Evolutionary conservation across 2,113 vertebrate genomes (phyloP).

Genomic region (Acanthochromis polyacanthus): DNA sequence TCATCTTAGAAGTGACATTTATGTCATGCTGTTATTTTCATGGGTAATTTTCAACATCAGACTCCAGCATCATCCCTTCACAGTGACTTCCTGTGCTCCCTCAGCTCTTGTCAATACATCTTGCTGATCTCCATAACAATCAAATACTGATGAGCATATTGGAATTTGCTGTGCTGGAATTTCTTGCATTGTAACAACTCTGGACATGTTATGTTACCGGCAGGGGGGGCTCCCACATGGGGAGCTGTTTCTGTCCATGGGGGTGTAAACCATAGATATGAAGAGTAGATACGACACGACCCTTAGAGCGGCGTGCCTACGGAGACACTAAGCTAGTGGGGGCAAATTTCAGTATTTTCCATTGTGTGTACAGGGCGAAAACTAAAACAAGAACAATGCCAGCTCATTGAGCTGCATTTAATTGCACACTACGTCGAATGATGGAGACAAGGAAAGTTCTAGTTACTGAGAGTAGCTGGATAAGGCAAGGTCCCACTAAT

Average conservation of each 20-base stretch:
- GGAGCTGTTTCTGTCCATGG: no score
- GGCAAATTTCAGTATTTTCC: no score
- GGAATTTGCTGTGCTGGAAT: slow-evolving; percentile 1
- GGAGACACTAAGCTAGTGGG: no score
- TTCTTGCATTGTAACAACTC: not conserved
- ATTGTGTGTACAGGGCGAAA: no score
- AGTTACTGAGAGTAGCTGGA: not conserved
- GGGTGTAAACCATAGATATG: no score
- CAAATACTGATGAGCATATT: not conserved
- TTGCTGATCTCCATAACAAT: slow-evolving; percentile 32
- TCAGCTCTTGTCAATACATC: slow-evolving; percentile 38
- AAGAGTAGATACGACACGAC: no score
- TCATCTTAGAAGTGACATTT: slow-evolving; percentile 28
- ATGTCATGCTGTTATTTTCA: slow-evolving; percentile 13
- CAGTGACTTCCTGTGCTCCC: slow-evolving; percentile 24
- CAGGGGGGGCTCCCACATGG: no score
- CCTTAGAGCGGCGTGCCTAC: no score
- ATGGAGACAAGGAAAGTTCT: no score
- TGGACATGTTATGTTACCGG: not conserved
- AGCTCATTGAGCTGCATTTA: no score
- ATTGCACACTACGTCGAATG: no score
- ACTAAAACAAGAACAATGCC: no score
- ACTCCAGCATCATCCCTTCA: slow-evolving; percentile 11
- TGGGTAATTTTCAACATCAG: slow-evolving; percentile 15
- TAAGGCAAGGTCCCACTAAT: not conserved